These are phyloP conservation scores for Elysia chlorotica DNA, from an alignment of 1,140 invertebrate genomes.

Conservation along the genomic window DNA sequence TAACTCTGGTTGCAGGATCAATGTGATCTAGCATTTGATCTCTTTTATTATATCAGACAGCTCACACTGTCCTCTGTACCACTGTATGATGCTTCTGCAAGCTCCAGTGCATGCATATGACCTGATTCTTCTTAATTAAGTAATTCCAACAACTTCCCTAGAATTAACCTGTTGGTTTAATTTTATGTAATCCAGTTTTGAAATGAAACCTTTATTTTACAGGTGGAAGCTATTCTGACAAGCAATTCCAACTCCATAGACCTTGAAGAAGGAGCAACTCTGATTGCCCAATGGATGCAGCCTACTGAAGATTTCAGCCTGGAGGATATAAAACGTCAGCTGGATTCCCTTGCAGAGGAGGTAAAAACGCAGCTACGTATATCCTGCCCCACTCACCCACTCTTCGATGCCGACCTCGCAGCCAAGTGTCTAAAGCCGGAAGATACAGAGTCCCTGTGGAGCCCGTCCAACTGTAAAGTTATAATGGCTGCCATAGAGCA, in stretches of 20 bases:
- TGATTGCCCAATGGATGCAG: slow-evolving; percentile 15
- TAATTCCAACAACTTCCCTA: no score
- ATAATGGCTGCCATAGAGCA: slow-evolving; percentile 3
- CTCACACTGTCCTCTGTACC: no score
- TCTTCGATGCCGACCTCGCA: neutral
- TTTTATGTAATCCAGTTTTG: neutral
- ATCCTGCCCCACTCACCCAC: neutral
- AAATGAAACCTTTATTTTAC: no score
- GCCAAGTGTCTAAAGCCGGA: neutral
- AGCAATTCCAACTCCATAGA: neutral
- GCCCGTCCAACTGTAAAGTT: neutral
- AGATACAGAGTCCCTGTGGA: slow-evolving; percentile 9
- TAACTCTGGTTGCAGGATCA: no score
- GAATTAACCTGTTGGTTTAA: no score
- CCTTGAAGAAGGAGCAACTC: neutral
- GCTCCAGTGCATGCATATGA: no score
- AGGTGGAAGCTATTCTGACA: neutral
- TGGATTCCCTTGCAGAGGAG: slow-evolving; percentile 1
- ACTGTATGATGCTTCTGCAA: no score
- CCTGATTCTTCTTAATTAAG: no score
- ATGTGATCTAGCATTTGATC: no score
- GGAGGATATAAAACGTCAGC: neutral
- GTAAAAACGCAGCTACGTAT: neutral
- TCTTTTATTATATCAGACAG: no score
- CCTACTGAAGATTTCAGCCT: neutral